Percentiles rank a stretch among this genome's conserved stretches.
These are phyloP conservation scores for Trachymyrmex cornetzi DNA, from an alignment of 1,140 invertebrate genomes.

Conservation along the genomic window DNA sequence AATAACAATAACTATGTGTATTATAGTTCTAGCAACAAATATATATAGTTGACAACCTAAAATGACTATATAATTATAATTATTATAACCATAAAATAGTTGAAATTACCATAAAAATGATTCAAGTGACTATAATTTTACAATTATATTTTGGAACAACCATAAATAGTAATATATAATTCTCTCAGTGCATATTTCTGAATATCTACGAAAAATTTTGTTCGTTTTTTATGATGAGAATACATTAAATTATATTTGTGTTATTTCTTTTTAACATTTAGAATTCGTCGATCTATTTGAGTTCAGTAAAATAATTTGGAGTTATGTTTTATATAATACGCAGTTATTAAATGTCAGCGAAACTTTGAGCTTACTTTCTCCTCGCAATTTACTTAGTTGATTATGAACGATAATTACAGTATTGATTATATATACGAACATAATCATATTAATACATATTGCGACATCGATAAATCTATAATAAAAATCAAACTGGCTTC, in stretches of 20 bases:
- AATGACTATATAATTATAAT: too few relatives aligned
- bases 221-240: not conserved
- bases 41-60: too few relatives aligned
- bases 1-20: too few relatives aligned
- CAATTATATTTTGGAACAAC: too few relatives aligned
- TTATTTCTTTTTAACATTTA: not conserved
- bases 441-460: constrained; percentile 8
- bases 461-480: constrained; percentile 35
- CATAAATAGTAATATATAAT: too few relatives aligned
- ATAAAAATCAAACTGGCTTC: constrained; percentile 21
- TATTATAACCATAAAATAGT: too few relatives aligned
- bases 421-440: constrained; percentile 22
- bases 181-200: not conserved
- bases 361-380: not conserved
- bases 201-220: not conserved
- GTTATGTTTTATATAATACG: not conserved
- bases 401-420: not conserved
- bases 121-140: too few relatives aligned
- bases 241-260: not conserved
- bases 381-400: constrained; percentile 5
- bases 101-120: too few relatives aligned
- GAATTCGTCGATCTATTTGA: not conserved
- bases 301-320: not conserved
- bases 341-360: not conserved
- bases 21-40: too few relatives aligned